These are phyloP conservation scores for Halichoerus grypus DNA, from an alignment of 2,113 vertebrate genomes.

Conservation along the genomic window DNA sequence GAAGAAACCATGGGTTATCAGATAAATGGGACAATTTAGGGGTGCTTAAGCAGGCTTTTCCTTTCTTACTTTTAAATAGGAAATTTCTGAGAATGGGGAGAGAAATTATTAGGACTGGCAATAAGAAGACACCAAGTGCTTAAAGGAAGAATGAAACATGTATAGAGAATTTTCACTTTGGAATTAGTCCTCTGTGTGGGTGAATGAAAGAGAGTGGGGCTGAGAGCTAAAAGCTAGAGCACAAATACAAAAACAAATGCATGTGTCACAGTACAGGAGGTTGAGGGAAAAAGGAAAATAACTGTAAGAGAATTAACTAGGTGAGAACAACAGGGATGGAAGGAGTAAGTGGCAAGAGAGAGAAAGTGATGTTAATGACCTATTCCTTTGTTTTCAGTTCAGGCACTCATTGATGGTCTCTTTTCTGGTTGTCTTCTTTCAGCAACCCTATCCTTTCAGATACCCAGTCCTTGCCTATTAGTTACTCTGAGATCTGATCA, in stretches of 20 bases:
- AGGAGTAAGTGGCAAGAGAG: neutral
- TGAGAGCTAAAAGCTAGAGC: neutral
- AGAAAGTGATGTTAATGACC: neutral
- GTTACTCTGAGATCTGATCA: slow-evolving; percentile 1
- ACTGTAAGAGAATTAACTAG: neutral
- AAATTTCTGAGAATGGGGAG: neutral
- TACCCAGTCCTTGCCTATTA: neutral
- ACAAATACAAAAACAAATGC: slow-evolving; percentile 26
- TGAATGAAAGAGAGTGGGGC: neutral
- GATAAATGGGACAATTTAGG: neutral
- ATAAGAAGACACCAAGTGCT: slow-evolving; percentile 11
- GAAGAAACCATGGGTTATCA: neutral
- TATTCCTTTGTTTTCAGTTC: neutral
- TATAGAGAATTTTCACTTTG: slow-evolving; percentile 6
- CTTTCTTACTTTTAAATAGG: slow-evolving; percentile 10
- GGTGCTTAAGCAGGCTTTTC: neutral
- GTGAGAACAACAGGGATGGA: neutral
- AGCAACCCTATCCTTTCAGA: neutral
- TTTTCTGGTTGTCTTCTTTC: neutral
- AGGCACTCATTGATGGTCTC: neutral
- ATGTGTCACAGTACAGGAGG: neutral
- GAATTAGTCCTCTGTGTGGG: neutral
- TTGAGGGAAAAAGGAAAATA: neutral
- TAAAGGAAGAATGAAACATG: slow-evolving; percentile 28
- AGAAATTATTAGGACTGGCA: neutral